A percentile compares a stretch with the other conserved stretches of the same genome.
Conservation (phyloP, 2,888 invertebrate species). For the Galeopsomyia nigrocyanea region DNA sequence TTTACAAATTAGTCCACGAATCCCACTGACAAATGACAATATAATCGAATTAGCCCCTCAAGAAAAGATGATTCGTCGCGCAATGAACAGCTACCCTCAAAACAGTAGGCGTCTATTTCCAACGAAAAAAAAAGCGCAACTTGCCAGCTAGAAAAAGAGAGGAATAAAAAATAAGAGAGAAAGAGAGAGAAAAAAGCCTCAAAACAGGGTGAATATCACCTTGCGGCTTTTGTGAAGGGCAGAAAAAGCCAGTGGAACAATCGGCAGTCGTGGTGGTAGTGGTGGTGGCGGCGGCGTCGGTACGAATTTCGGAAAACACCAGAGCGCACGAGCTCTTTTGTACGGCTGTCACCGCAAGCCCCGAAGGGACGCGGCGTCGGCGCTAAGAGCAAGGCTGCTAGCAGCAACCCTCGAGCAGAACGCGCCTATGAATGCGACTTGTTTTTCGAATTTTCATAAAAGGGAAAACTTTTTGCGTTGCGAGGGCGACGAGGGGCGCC, state of each 20-base stretch:
- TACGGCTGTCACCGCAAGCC: slow-evolving; percentile 62
- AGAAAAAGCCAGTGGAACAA: slow-evolving; percentile 56
- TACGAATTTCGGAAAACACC: slow-evolving; percentile 65
- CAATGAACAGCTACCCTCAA: neutral
- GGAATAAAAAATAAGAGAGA: neutral
- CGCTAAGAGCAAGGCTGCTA: slow-evolving; percentile 34
- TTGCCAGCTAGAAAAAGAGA: slow-evolving; percentile 5
- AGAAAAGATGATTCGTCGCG: neutral
- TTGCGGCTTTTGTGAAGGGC: slow-evolving; percentile 13
- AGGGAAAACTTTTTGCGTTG: slow-evolving; percentile 30
- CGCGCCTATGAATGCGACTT: slow-evolving; percentile 9
- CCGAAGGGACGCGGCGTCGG: slow-evolving; percentile 18
- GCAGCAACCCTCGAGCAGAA: neutral
- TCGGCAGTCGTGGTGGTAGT: slow-evolving; percentile 52
- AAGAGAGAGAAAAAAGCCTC: neutral
- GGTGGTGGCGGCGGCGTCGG: slow-evolving; percentile 47
- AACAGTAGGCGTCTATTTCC: neutral
- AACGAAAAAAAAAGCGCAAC: slow-evolving; percentile 16
- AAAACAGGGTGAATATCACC: slow-evolving; percentile 13
- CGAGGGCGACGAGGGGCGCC: slow-evolving; percentile 30
- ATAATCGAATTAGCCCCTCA: slow-evolving; percentile 8
- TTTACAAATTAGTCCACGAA: too few relatives aligned
- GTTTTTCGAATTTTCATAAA: slow-evolving; percentile 44
- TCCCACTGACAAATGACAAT: slow-evolving; percentile 3
- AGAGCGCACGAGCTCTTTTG: slow-evolving; percentile 56